Conservation (phyloP, 2,113 vertebrate genomes). For the Panurus biarmicus region DNA sequence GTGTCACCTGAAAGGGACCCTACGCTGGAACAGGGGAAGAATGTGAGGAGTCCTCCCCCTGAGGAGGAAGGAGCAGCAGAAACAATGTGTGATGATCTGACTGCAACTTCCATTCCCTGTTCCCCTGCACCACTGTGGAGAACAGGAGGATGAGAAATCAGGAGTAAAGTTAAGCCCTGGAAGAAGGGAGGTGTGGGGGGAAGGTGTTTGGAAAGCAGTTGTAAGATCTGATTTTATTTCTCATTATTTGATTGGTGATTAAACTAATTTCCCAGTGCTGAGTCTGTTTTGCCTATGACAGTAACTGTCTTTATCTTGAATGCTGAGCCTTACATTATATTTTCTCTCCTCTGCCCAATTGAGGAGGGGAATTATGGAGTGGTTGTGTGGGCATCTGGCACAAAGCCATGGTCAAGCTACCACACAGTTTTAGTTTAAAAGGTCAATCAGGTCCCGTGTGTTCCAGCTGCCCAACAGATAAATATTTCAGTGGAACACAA, state of each 20-base stretch:
- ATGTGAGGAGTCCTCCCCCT: neutral
- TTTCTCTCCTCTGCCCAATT: neutral
- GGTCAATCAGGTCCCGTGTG: neutral
- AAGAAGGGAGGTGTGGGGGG: neutral
- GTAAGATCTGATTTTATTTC: neutral
- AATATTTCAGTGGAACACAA: neutral
- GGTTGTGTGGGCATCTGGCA: neutral
- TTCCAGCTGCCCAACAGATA: neutral
- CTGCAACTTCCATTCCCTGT: neutral
- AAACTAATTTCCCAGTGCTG: neutral
- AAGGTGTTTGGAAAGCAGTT: neutral
- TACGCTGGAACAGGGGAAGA: rapidly evolving
- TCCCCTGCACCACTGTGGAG: neutral
- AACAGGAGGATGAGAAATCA: neutral
- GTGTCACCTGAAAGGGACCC: neutral
- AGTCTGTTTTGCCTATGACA: neutral
- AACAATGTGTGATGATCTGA: rapidly evolving
- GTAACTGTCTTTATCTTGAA: neutral
- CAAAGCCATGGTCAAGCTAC: neutral
- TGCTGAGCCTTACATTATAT: neutral
- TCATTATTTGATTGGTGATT: neutral
- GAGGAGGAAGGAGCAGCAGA: neutral
- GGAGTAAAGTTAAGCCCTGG: neutral
- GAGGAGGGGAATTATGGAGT: neutral
- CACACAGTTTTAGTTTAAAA: neutral